Evolutionary conservation across 35 echinoderm and acorn worm genomes (phyloP).

Genomic region (Chiridota heheva): DNA sequence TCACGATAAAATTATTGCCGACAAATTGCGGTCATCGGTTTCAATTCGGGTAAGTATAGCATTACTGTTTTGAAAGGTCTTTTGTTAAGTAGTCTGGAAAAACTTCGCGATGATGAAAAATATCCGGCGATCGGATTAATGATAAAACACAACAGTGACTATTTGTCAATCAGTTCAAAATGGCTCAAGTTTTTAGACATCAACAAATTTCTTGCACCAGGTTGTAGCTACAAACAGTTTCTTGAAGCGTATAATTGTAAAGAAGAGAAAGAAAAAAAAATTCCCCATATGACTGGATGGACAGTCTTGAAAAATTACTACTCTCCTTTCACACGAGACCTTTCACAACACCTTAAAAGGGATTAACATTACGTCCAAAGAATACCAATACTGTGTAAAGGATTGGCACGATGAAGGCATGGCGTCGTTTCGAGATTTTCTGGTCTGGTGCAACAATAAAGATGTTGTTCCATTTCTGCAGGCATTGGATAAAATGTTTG

Average conservation of each 20-base stretch:
- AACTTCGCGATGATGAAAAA: background rate
- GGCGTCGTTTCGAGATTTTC: no score
- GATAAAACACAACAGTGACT: slow-evolving; percentile 36
- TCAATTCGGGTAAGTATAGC: slow-evolving; percentile 23
- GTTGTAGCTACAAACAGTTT: slow-evolving; percentile 33
- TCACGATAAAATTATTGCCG: slow-evolving; percentile 18
- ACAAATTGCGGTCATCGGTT: slow-evolving; percentile 3
- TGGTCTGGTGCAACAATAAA: no score
- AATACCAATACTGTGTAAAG: no score
- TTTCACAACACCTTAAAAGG: no score
- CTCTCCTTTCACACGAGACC: no score
- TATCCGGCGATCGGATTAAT: background rate
- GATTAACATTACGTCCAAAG: no score
- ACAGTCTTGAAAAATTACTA: no score
- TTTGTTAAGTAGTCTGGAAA: background rate
- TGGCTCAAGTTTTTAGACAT: slow-evolving; percentile 43
- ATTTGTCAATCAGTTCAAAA: slow-evolving; percentile 32
- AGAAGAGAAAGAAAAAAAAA: slow-evolving; percentile 9
- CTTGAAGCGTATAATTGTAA: slow-evolving; percentile 47
- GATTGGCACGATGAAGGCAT: no score
- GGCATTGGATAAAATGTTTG: no score
- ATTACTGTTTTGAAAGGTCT: slow-evolving; percentile 18
- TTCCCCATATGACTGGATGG: slow-evolving; percentile 41
- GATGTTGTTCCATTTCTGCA: no score
- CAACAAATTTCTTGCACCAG: slow-evolving; percentile 44